Evolutionary conservation across 1,140 invertebrate genomes (phyloP), one percentile per base, ranked within the genome.

Genomic region (Rhizoglyphus robini): DNA sequence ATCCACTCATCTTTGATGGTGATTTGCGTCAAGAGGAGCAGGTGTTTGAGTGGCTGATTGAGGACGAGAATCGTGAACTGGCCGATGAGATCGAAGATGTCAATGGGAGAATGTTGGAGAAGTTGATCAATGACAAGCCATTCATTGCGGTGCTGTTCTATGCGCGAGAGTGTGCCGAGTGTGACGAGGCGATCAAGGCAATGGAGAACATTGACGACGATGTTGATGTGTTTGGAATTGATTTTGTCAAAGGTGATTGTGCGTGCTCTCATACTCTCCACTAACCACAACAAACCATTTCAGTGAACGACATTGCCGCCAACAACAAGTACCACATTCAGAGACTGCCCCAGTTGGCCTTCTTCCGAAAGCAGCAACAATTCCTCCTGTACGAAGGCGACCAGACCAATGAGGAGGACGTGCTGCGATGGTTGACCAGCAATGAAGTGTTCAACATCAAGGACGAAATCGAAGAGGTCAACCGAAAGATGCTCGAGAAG

Each of bases 401-500:
- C 74, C 74, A 93, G 32, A 83, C 83, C 49, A 88, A 93, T 75
- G 87, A 88, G 57, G 88, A 90, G 51, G 87, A 84, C 74, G 83
- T 94, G 30, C 77, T 92, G 0, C 81, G 84, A 66, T 96, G 90
- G 90, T 76, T 95, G 15, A 94, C 90, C 11, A 91, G 88, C 15
- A 88, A 93, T 74, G 90, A 96, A 75, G 88, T 92, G 27, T 93
- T 96, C 77, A 89, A 94, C 78, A 86, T 94, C 36, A 91, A 92
- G 79, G 92, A 93, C 75, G 90, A 95, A 82, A 95, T 96, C 72
- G 91, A 94, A 76, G 90, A 94, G 76, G 90, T 95, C 0, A 95
- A 94, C 74, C 83, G 86, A 47, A 91, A 93, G 77, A 94, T 96
- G 90, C 77, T 96, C 49, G 89, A 94, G 69, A 95, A 95, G 76